Percentiles rank a stretch among this genome's conserved stretches.
Conservation (phyloP, 2,797 vertebrate species). For the Danio jaintianensis region DNA sequence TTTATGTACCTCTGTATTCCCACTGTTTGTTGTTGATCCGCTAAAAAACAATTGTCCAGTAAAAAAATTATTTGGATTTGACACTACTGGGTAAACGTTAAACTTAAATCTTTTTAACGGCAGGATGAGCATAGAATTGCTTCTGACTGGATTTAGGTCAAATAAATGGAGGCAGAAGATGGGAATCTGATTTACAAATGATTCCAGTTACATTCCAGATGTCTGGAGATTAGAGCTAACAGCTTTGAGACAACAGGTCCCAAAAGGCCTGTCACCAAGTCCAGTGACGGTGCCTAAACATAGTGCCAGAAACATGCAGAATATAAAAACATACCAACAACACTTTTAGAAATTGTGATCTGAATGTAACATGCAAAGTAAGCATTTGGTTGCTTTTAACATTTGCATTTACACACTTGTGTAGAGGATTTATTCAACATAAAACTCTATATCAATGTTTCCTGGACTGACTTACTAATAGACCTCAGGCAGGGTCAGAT, state of each 20-base stretch:
- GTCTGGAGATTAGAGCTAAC: conserved; percentile 9
- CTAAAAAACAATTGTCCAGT: not conserved
- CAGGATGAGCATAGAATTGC: not conserved
- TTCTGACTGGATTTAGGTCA: conserved; percentile 18
- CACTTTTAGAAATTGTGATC: too few relatives aligned
- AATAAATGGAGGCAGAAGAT: conserved; percentile 1
- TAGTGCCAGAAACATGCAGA: not conserved
- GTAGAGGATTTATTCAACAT: not conserved
- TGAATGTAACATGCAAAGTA: not conserved
- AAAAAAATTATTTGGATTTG: not conserved
- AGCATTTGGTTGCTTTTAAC: not conserved
- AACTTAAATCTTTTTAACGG: not conserved
- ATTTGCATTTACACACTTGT: not conserved
- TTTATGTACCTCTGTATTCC: not conserved
- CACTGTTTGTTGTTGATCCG: not conserved
- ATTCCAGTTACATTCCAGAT: conserved; percentile 21
- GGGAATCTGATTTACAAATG: not conserved
- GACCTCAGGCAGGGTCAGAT: not conserved
- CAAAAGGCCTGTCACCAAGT: not conserved
- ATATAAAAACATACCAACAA: not conserved
- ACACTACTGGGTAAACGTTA: conserved; percentile 36
- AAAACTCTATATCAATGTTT: not conserved
- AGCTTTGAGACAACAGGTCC: not conserved
- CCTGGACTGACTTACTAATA: not conserved
- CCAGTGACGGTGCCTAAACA: not conserved